Base-by-base conservation (phyloP, 2,113 vertebrate species). In the Muntiacus muntjak region DNA sequence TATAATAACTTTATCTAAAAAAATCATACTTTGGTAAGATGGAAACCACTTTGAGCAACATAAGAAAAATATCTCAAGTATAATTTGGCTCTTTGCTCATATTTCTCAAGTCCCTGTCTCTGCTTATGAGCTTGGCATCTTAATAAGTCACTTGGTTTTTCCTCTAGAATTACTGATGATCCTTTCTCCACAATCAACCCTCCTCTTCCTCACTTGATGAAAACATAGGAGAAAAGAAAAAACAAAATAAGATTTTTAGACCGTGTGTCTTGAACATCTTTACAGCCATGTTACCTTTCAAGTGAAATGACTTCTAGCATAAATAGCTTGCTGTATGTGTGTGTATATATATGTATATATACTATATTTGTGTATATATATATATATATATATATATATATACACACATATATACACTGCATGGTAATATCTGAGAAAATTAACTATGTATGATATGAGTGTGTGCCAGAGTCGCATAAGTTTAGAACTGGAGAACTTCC, bases 11-110 rank as follows among this genome's bases (percentile, higher is more conserved):
- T 6, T 11, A n/a, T 43, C 52, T 57, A 33, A 58, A 60, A 88
- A 76, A 50, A 64, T 25, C 50, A 16, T 60, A 58, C 86, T 92
- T 96, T 78, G 90, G 55, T 95, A 62, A 97, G 28, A 91, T 86
- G 67, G 81, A 89, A 96, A 91, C 13, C 8, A 57, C 57, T 78
- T 90, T 6, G 40, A 94, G 55, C 52, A 91, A 55, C 36, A 9
- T 76, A 67, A 85, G 58, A 92, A 87, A 94, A 88, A 81, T 33
- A 26, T 15, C 15, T 15, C 55, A 26, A 54, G 26, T 28, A 17
- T 55, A 85, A 89, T 87, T 84, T 88, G 30, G 13, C 15, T 94
- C 52, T 26, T 81, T 88, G 52, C 50, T 94, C 50, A 76, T 94
- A 95, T 76, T 55, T 40, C 90, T 95, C 28, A 81, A 76, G n/a